Percentiles rank a stretch among this genome's conserved stretches.
Conservation (phyloP, 2,113 vertebrate species). For the Aegithalos caudatus region DNA sequence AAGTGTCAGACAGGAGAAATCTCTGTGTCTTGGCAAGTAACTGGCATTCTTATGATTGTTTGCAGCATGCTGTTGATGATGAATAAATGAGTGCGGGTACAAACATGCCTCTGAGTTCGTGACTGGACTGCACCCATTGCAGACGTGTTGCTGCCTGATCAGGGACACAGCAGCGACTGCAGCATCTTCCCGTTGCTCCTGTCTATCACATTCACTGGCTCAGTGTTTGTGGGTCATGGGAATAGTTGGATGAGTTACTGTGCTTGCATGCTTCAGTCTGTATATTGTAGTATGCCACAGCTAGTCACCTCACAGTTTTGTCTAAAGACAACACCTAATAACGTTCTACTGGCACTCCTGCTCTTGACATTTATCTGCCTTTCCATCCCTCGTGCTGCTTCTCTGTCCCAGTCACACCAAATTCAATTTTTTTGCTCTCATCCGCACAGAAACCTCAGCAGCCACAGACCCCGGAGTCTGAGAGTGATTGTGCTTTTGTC, state of each 20-base stretch:
- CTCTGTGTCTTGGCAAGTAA: slow-evolving; percentile 9
- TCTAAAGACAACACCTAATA: background rate
- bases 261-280: background rate
- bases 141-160: slow-evolving; percentile 35
- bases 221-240: background rate
- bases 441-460: background rate
- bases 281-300: background rate
- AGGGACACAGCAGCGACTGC: background rate
- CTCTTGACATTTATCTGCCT: background rate
- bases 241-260: background rate
- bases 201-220: background rate
- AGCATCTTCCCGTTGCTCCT: background rate
- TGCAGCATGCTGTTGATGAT: background rate
- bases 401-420: background rate
- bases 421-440: background rate
- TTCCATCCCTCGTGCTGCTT: background rate
- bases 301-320: background rate
- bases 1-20: slow-evolving; percentile 23
- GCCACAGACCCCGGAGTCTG: background rate
- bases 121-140: slow-evolving; percentile 28
- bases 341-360: background rate
- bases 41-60: background rate
- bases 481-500: background rate
- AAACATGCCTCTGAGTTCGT: slow-evolving; percentile 28
- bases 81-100: slow-evolving; percentile 14